These are phyloP conservation scores for Harmothoe impar DNA, from an alignment of 2,888 invertebrate species.

Conservation along the genomic window DNA sequence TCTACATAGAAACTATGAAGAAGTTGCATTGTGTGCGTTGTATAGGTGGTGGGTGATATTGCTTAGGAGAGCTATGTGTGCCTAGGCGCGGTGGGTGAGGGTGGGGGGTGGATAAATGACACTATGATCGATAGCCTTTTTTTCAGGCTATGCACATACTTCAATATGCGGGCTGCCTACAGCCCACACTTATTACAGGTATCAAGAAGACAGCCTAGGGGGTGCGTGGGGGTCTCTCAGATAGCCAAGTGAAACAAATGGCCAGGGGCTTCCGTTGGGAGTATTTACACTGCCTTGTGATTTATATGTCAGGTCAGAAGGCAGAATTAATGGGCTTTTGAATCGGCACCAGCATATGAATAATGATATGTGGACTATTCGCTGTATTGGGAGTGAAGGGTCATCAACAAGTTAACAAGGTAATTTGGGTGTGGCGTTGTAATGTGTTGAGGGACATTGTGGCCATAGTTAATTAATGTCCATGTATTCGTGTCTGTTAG, in stretches of 20 bases:
- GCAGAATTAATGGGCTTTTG: not conserved
- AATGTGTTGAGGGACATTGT: not conserved
- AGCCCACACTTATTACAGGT: not conserved
- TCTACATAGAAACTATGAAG: too few species aligned
- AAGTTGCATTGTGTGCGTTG: too few species aligned
- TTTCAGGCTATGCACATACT: conserved; percentile 23
- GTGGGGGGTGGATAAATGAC: not conserved
- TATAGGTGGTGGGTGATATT: too few species aligned
- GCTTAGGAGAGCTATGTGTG: too few species aligned
- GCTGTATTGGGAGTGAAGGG: not conserved
- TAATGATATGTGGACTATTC: not conserved
- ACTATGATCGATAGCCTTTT: not conserved
- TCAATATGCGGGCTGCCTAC: not conserved
- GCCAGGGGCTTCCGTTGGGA: not conserved
- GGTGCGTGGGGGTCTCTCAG: not conserved
- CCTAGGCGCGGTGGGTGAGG: not conserved
- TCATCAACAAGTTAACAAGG: not conserved
- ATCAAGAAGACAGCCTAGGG: not conserved
- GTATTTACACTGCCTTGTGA: not conserved
- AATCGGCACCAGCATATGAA: conserved; percentile 24
- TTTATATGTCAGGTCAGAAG: not conserved
- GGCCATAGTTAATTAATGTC: not conserved
- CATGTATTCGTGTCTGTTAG: not conserved
- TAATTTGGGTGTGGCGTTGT: not conserved
- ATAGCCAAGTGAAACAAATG: not conserved